Evolutionary conservation across 2,888 invertebrate genomes (phyloP).

Genomic region (Pteria penguin): DNA sequence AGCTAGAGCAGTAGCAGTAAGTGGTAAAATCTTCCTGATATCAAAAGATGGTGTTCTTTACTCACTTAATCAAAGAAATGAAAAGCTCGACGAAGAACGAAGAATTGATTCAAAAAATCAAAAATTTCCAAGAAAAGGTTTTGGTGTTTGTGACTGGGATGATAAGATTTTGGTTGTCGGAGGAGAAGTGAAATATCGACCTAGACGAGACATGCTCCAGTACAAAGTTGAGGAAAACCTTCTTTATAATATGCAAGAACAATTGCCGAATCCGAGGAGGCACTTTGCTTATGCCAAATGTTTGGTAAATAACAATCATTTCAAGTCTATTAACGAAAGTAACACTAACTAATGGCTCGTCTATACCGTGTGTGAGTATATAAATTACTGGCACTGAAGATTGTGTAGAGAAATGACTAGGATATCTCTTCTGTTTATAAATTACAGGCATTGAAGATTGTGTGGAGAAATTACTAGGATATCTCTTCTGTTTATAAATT

Average conservation of each 20-base stretch:
- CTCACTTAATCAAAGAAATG: neutral
- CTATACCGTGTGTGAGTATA: no score
- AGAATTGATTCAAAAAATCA: neutral
- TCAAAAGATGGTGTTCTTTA: constrained; percentile 25
- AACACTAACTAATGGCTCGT: no score
- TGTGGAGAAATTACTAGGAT: no score
- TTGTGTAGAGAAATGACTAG: no score
- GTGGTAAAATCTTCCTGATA: constrained; percentile 8
- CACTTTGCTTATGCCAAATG: constrained; percentile 20
- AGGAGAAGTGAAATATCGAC: constrained; percentile 43
- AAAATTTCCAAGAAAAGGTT: constrained; percentile 38
- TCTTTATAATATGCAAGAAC: constrained; percentile 28
- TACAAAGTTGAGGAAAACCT: constrained; percentile 5
- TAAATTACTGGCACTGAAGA: no score
- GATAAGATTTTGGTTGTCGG: constrained; percentile 52
- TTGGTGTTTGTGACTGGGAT: constrained; percentile 49
- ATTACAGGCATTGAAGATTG: no score
- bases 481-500: no score
- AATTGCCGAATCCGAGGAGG: constrained; percentile 11
- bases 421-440: no score
- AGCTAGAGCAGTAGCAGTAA: constrained; percentile 1
- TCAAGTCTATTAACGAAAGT: no score
- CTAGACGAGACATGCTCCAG: constrained; percentile 37
- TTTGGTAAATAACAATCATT: no score
- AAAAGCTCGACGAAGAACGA: neutral